Evolutionary conservation across 2,888 invertebrate genomes (phyloP).

Genomic region (Archips xylosteana): DNA sequence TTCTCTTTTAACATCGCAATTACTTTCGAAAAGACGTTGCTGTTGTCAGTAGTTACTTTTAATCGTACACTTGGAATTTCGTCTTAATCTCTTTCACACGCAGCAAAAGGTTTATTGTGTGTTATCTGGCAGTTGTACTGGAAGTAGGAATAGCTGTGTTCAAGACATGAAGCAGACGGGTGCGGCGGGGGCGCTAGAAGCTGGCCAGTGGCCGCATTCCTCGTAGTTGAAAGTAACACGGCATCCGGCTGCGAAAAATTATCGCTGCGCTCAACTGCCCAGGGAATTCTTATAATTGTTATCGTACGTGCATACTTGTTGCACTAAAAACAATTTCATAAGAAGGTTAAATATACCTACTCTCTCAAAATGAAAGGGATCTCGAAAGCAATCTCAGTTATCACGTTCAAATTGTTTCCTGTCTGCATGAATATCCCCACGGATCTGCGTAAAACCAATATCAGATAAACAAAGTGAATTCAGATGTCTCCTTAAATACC

Average conservation of each 20-base stretch:
- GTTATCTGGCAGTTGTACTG: slow-evolving; percentile 24
- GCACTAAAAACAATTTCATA: neutral
- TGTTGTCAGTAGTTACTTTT: neutral
- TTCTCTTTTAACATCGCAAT: neutral
- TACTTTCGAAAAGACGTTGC: neutral
- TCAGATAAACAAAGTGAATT: neutral
- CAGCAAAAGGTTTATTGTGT: slow-evolving; percentile 34
- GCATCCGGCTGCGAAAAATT: slow-evolving; percentile 83
- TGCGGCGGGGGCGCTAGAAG: slow-evolving; percentile 66
- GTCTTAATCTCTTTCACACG: slow-evolving; percentile 30
- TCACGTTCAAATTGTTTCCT: slow-evolving; percentile 24
- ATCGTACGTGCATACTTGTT: slow-evolving; percentile 33
- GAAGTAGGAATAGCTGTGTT: slow-evolving; percentile 38
- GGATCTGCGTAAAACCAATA: neutral
- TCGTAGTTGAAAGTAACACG: slow-evolving; percentile 81
- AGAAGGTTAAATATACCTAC: neutral
- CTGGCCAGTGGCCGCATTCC: slow-evolving; percentile 83
- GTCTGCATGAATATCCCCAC: slow-evolving; percentile 6
- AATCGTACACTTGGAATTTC: slow-evolving; percentile 17
- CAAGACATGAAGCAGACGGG: slow-evolving; percentile 60
- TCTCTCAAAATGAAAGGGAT: neutral
- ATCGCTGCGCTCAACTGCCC: slow-evolving; percentile 59
- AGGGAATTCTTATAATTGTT: slow-evolving; percentile 57
- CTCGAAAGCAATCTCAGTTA: slow-evolving; percentile 1
- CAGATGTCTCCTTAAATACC: neutral